Percentiles rank a stretch among this genome's conserved stretches.
Conservation (phyloP, 2,113 vertebrate species). For the Tamias sibiricus region DNA sequence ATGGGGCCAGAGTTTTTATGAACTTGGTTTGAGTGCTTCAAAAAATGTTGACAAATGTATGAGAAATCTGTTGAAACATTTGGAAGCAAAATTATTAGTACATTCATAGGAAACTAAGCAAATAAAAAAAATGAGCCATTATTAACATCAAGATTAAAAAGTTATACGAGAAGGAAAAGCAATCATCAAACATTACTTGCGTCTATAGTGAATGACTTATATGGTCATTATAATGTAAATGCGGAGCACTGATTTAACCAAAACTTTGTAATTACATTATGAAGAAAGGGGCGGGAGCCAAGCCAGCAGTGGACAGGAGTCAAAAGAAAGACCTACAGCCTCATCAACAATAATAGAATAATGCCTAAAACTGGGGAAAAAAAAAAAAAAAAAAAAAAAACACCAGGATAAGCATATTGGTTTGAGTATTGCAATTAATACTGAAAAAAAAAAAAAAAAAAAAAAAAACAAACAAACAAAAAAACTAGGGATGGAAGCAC, state of each 20-base stretch:
- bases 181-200: not conserved
- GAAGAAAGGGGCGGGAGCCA: not conserved
- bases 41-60: not conserved
- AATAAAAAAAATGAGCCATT: not conserved
- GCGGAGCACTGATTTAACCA: not conserved
- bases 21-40: not conserved
- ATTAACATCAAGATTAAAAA: conserved; percentile 13
- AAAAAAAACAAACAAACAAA: no score
- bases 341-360: not conserved
- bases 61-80: not conserved
- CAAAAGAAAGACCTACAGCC: not conserved
- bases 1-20: not conserved
- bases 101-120: not conserved
- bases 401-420: not conserved
- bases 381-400: no score
- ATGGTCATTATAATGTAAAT: not conserved
- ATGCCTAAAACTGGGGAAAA: not conserved
- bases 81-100: conserved; percentile 17
- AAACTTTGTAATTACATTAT: not conserved
- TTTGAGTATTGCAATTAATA: not conserved
- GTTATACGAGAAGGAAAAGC: not conserved
- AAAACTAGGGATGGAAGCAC: no score
- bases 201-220: not conserved
- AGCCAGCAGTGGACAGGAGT: not conserved
- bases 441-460: not conserved